Percentiles rank a stretch among this genome's conserved stretches.
These are phyloP conservation scores for Cyaniris semiargus DNA, from an alignment of 2,888 invertebrate genomes.

Conservation along the genomic window DNA sequence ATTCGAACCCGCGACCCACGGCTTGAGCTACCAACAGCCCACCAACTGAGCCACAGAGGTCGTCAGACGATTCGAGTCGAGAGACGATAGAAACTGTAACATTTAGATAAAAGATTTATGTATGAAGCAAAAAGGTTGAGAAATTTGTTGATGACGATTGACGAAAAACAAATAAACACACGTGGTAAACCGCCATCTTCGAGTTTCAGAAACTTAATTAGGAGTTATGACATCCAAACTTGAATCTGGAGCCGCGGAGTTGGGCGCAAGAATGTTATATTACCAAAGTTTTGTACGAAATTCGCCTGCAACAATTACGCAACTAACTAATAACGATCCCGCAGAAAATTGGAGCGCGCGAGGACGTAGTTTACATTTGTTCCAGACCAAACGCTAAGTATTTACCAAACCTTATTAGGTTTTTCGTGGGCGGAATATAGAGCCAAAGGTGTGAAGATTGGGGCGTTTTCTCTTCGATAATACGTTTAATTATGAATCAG, in stretches of 20 bases:
- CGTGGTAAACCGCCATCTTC: not conserved
- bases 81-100: no score
- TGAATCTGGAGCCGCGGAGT: not conserved
- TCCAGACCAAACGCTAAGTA: not conserved
- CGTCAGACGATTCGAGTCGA: no score
- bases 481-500: not conserved
- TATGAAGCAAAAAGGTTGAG: not conserved
- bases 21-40: no score
- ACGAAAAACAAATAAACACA: not conserved
- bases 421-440: not conserved
- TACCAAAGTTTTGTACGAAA: conserved; percentile 17
- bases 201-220: conserved; percentile 7
- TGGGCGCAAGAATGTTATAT: not conserved
- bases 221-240: conserved; percentile 11
- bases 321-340: conserved; percentile 17
- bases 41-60: no score
- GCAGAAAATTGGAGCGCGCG: conserved; percentile 11
- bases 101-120: not conserved
- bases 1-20: no score
- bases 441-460: not conserved
- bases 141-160: not conserved
- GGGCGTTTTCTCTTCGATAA: not conserved
- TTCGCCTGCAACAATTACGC: conserved; percentile 23
- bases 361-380: conserved; percentile 2
- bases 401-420: not conserved